A percentile compares a stretch with the other conserved stretches of the same genome.
Evolutionary conservation across 2,113 vertebrate genomes (phyloP).

Genomic region (Pangasianodon gigas): DNA sequence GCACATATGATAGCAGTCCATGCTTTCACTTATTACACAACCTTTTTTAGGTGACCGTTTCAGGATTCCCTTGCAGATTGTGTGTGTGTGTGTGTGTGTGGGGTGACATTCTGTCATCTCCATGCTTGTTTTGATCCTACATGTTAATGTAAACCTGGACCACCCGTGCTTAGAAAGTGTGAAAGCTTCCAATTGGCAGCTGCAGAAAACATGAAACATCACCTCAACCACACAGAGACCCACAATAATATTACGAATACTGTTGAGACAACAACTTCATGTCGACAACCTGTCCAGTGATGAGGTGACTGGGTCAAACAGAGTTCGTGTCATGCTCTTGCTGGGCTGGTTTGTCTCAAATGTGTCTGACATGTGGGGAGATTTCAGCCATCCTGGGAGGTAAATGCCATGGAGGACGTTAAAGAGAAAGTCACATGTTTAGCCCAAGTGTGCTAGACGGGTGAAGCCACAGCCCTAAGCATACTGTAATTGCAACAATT

Average conservation of each 20-base stretch:
- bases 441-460: not conserved
- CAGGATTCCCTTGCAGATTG: not conserved
- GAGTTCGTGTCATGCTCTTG: constrained; percentile 16
- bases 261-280: not conserved
- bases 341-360: constrained; percentile 28
- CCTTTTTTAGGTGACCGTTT: not conserved
- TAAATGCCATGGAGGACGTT: not conserved
- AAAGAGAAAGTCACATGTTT: constrained; percentile 14
- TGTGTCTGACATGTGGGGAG: constrained; percentile 7
- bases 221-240: not conserved
- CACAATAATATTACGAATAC: not conserved
- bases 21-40: constrained; percentile 13
- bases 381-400: not conserved
- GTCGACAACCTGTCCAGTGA: constrained; percentile 4
- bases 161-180: not conserved
- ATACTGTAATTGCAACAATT: not conserved
- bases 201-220: not conserved
- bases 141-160: not conserved
- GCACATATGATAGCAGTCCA: constrained; percentile 50
- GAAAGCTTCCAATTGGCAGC: not conserved
- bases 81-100: not conserved
- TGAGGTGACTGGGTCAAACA: constrained; percentile 23
- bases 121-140: not conserved
- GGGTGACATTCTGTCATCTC: not conserved
- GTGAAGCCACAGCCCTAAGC: not conserved